phyloP scores from a whole-genome alignment of 2,113 vertebrate species.

The Corythaixoides concolor region DNA sequence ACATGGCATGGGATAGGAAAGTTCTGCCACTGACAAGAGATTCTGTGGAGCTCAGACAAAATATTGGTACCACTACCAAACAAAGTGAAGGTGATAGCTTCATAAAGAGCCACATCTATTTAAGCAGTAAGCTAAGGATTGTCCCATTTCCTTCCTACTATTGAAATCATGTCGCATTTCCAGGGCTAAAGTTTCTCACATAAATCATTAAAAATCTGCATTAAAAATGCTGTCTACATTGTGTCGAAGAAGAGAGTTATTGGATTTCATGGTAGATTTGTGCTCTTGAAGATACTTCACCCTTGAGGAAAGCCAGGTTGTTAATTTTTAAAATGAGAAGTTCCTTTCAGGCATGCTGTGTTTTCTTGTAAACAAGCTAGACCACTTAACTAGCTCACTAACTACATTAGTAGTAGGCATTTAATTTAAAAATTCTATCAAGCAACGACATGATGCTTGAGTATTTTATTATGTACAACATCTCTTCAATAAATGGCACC shows the following conservation, averaged over 20 bases:
- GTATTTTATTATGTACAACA: not conserved
- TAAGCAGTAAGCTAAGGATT: not conserved
- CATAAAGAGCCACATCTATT: not conserved
- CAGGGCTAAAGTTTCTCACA: not conserved
- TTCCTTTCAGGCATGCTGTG: not conserved
- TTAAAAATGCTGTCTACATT: slow-evolving; percentile 4
- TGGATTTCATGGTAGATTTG: slow-evolving; percentile 25
- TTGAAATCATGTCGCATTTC: not conserved
- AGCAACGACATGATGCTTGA: not conserved
- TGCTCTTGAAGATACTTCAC: not conserved
- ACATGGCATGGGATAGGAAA: not conserved
- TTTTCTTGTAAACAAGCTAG: slow-evolving; percentile 29
- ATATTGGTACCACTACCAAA: not conserved
- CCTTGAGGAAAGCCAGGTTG: slow-evolving; percentile 18
- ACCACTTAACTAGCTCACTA: not conserved
- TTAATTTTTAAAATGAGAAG: slow-evolving; percentile 41
- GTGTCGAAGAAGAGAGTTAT: not conserved
- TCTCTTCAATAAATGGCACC: not conserved
- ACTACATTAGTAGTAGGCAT: not conserved
- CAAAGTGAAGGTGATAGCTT: not conserved
- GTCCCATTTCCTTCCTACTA: not conserved
- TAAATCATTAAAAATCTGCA: slow-evolving; percentile 20
- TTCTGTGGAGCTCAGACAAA: not conserved
- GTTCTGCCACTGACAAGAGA: not conserved
- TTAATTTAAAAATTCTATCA: slow-evolving; percentile 12